Evolutionary conservation across 2,113 vertebrate species (phyloP), one percentile per base, ranked within the genome.

Genomic region (Vulpes lagopus): DNA sequence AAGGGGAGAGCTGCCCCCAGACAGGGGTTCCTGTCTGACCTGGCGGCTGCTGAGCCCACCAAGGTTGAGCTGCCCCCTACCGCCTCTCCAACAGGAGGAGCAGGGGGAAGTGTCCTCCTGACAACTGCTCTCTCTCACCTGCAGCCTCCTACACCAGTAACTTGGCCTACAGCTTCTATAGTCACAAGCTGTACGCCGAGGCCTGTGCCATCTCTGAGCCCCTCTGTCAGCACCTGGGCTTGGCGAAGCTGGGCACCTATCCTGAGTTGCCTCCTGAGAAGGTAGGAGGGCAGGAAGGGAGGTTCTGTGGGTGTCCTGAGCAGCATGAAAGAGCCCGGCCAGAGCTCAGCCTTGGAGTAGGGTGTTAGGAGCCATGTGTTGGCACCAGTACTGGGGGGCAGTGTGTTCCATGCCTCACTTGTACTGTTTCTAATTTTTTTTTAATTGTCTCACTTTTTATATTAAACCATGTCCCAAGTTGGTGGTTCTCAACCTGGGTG

Each of bases 141-240:
- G 8, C 97, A 99, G 99, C 98, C 35, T 98, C 98, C 5, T 98
- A 99, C 12, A 94, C 99, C 9, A 99, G 98, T 98, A 99, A 99
- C 94, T 95, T 99, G 88, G 98, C 98, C n/a, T 99, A 99, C 89
- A 98, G 98, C 84, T 98, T 99, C 98, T 99, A 99, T 88, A 99
- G 98, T 97, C 98, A 98, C 76, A 99, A 98, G 94, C 98, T 99
- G 6, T 99, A 99, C 38, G 89, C 98, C 0, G 99, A 99, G 96
- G 99, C 99, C 71, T 98, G 98, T 95, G 97, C 97, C 0, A 20
- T 99, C 59, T 98, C 98, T 0, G 98, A 99, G 96, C 98, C 98
- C 51, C 51, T 99, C 69, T 99, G 99, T 97, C 94, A 89, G 84
- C 96, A 98, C 67, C 94, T 99, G 43, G 96, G 88, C 88, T 17